A percentile compares a stretch with the other conserved stretches of the same genome.
Evolutionary conservation across 1,140 invertebrate species (phyloP).

Genomic region (Oreohelix idahoensis): DNA sequence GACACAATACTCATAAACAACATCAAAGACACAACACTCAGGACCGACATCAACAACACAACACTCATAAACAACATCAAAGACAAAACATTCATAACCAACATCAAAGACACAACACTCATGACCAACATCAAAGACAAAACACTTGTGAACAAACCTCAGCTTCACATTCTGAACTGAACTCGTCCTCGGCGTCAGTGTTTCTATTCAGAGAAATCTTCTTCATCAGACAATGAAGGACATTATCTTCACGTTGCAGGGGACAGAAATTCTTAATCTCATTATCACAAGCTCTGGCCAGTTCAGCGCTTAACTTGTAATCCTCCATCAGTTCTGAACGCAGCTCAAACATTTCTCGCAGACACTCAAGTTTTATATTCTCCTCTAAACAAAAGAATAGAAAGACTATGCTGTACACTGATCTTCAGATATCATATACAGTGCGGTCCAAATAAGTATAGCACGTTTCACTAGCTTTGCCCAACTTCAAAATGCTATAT

Average conservation of each 20-base stretch:
- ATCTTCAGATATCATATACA: too few relatives aligned
- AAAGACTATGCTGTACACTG: too few relatives aligned
- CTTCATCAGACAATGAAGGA: conserved; percentile 96
- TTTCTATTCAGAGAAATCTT: conserved; percentile 77
- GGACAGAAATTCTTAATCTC: conserved; percentile 81
- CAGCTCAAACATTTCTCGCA: conserved; percentile 89
- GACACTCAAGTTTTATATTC: conserved; percentile 82
- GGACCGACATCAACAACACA: too few relatives aligned
- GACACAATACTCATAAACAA: too few relatives aligned
- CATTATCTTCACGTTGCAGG: conserved; percentile 86
- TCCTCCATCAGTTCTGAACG: conserved; percentile 92
- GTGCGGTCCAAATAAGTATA: too few relatives aligned
- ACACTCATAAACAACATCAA: too few relatives aligned
- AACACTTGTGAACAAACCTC: conserved; percentile 45
- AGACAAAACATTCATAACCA: too few relatives aligned
- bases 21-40: too few relatives aligned
- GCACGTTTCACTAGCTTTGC: too few relatives aligned
- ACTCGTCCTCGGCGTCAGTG: conserved; percentile 13
- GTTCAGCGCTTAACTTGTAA: conserved; percentile 91
- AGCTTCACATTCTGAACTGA: conserved; percentile 50
- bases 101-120: too few relatives aligned
- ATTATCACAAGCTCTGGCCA: conserved; percentile 86
- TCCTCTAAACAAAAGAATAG: conserved; percentile 69
- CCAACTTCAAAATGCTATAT: too few relatives aligned
- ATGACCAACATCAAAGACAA: not conserved